Conservation (phyloP, 2,113 vertebrate species). For the Ammodramus savannarum region DNA sequence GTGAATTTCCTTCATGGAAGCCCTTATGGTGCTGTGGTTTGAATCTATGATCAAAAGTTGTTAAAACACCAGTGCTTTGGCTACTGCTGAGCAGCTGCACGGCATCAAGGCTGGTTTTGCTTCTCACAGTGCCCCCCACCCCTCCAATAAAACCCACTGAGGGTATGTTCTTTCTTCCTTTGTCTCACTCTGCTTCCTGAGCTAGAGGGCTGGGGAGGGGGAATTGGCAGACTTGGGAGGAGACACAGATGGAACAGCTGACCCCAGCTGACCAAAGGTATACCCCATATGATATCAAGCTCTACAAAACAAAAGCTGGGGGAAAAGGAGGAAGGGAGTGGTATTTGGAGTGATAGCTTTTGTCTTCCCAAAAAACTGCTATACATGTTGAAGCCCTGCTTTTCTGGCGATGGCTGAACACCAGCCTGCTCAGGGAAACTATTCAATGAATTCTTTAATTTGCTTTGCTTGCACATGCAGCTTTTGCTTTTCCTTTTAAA, state of each 20-base stretch:
- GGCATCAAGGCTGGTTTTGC: background rate
- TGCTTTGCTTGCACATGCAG: background rate
- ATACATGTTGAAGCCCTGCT: background rate
- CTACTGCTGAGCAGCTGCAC: background rate
- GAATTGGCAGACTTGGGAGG: background rate
- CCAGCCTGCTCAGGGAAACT: rapidly evolving
- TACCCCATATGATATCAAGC: background rate
- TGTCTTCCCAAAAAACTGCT: background rate
- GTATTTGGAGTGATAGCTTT: background rate
- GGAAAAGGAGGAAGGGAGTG: background rate
- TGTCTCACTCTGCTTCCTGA: background rate
- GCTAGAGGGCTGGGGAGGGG: rapidly evolving
- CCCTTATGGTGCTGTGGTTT: background rate
- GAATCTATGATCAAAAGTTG: background rate
- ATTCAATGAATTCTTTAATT: background rate
- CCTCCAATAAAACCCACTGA: background rate
- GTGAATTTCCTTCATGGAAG: background rate
- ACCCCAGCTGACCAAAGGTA: background rate
- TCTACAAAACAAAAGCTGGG: background rate
- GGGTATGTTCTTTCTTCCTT: background rate
- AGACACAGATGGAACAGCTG: background rate
- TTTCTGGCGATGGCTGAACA: background rate
- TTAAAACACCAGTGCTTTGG: background rate
- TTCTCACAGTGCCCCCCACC: background rate
- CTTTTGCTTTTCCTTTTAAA: background rate